Evolutionary conservation across 35 echinoderm and acorn worm species (phyloP).

Genomic region (Heliocidaris tuberculata): DNA sequence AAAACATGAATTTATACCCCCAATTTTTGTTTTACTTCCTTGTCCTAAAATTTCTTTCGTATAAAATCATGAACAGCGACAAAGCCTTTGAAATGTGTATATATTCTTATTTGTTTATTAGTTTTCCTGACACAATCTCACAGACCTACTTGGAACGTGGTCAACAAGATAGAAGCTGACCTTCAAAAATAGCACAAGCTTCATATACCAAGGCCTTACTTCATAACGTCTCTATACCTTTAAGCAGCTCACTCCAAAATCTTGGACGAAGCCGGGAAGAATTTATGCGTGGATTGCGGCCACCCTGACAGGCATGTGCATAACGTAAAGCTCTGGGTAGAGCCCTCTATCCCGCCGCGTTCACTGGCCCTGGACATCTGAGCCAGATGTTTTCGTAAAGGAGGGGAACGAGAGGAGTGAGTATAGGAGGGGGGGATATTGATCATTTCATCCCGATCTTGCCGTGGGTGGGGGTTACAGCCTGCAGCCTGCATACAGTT

Average conservation of each 20-base stretch:
- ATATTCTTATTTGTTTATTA: too few species aligned
- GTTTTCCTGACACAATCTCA: too few species aligned
- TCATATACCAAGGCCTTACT: not conserved
- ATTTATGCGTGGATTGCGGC: not conserved
- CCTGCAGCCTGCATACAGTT: not conserved
- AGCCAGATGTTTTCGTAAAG: not conserved
- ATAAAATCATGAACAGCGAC: too few species aligned
- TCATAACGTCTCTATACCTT: not conserved
- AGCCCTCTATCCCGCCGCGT: not conserved
- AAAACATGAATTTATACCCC: too few species aligned
- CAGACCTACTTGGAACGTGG: too few species aligned
- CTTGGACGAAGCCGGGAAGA: not conserved
- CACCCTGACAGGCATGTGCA: not conserved
- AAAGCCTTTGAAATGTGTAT: too few species aligned
- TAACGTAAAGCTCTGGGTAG: not conserved
- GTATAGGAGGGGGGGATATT: not conserved
- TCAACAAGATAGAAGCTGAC: too few species aligned
- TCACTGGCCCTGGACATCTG: not conserved
- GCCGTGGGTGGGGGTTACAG: not conserved
- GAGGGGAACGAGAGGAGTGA: not conserved
- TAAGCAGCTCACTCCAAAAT: not conserved
- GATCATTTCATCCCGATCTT: not conserved
- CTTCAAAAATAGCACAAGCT: too few species aligned
- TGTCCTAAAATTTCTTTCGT: too few species aligned
- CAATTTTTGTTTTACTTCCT: too few species aligned